Base-by-base conservation (phyloP, 2,888 invertebrate genomes). In the Carcina quercana region DNA sequence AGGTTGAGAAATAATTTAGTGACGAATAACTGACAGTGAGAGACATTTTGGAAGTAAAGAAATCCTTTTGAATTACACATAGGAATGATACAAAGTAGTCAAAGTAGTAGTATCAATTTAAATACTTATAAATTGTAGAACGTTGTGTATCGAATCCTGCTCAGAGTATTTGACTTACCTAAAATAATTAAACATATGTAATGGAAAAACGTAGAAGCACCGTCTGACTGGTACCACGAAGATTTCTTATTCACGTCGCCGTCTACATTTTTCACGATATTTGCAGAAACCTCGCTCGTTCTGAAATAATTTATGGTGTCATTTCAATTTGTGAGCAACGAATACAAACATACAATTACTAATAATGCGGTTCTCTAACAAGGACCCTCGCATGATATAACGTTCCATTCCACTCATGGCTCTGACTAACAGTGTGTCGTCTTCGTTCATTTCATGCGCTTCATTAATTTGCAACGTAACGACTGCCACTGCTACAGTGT, bases 371-470 rank as follows among this genome's bases (percentile, higher is more conserved):
- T 30, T 21, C 1, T 24, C 63, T 64, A 48, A 72, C 68, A 50
- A 40, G 31, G 47, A 49, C 27, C 43, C 42, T 37, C 40, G 52
- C 56, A 62, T 62, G 28, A 44, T 47, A 41, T 35, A 39, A 31
- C 33, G 25, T 37, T 34, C 45, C 44, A 46, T 55, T 42, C 45
- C 54, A 38, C 43, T 46, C 33, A 36, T 47, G 40, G 43, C 42
- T 42, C 41, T 50, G 38, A 50, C 46, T 59, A 75, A 49, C 43
- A 78, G 60, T 54, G 48, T 55, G 42, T 66, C 62, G 52, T 64
- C 59, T 65, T 74, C 73, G 53, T 57, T 69, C 76, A 79, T 78
- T n/a, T n/a, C n/a, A 17, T 17, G 48, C 47, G 34, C 35, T 42
- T 49, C 47, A 52, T 53, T 50, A 47, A 50, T 50, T 45, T 43